Percentiles rank a stretch among this genome's conserved stretches.
Conservation (phyloP, 2,797 vertebrate species). For the Agapornis canus region DNA sequence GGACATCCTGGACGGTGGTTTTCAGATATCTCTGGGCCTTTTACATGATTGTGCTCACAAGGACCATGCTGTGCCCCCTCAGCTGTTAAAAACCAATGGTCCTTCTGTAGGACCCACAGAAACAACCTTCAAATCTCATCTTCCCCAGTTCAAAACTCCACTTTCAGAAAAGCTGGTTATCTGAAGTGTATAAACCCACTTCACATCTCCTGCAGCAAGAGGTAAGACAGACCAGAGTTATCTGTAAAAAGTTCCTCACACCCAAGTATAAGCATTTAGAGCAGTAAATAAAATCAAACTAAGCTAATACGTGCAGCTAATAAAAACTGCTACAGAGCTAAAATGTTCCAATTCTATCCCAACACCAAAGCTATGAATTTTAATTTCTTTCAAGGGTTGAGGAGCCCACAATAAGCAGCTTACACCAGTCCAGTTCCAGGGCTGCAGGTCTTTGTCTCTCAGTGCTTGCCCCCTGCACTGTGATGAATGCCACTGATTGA, state of each 20-base stretch:
- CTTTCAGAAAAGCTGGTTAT: neutral
- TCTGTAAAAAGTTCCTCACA: fast-evolving
- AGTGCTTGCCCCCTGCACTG: neutral
- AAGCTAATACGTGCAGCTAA: neutral
- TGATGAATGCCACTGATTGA: neutral
- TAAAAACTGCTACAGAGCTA: neutral
- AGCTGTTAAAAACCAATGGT: fast-evolving
- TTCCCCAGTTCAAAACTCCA: neutral
- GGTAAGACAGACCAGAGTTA: neutral
- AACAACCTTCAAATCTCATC: neutral
- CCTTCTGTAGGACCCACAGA: neutral
- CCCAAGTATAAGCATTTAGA: neutral
- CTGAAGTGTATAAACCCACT: neutral
- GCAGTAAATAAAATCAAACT: neutral
- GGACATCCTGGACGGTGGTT: neutral
- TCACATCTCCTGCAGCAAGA: neutral
- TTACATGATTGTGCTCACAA: too few species aligned
- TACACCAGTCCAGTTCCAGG: neutral
- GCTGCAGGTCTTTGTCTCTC: neutral
- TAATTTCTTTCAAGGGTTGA: conserved; percentile 10
- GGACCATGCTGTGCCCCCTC: neutral
- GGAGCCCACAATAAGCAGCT: neutral
- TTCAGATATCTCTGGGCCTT: neutral
- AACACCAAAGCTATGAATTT: neutral
- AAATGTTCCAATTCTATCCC: neutral